Percentiles rank a stretch among this genome's conserved stretches.
These are phyloP conservation scores for Brachyrhaphis roseni DNA, from an alignment of 2,797 vertebrate genomes.

Conservation along the genomic window DNA sequence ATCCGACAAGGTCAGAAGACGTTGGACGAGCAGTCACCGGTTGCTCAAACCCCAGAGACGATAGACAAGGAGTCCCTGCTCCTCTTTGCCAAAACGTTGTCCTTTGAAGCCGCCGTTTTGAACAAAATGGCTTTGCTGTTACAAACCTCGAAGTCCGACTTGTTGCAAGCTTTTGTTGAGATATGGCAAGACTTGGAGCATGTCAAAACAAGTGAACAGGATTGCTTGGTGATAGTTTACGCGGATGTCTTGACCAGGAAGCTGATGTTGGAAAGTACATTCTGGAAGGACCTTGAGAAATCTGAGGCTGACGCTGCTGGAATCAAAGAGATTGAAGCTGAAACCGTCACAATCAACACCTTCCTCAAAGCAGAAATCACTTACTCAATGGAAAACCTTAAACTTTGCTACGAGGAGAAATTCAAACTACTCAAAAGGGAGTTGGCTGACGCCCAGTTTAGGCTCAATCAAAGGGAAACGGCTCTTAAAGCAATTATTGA, in stretches of 20 bases:
- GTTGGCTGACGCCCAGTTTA: constrained; percentile 82
- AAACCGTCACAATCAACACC: constrained; percentile 65
- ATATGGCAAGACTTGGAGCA: constrained; percentile 82
- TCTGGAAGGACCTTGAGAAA: constrained; percentile 88
- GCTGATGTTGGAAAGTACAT: constrained; percentile 87
- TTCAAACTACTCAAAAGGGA: constrained; percentile 86
- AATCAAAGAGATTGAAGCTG: constrained; percentile 44
- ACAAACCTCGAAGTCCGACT: constrained; percentile 83
- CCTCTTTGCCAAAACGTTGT: constrained; percentile 86
- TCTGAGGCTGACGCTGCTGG: constrained; percentile 67
- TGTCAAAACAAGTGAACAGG: constrained; percentile 75
- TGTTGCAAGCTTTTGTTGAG: constrained; percentile 82
- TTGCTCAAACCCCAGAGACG: constrained; percentile 40
- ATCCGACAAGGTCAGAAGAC: constrained; percentile 72
- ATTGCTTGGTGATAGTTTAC: constrained; percentile 78
- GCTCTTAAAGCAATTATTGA: constrained; percentile 84
- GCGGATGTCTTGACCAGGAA: constrained; percentile 88
- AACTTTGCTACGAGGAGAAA: constrained; percentile 85
- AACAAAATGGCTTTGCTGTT: constrained; percentile 90
- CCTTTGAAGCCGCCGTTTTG: constrained; percentile 90
- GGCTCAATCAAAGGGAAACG: constrained; percentile 85
- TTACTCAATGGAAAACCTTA: constrained; percentile 86
- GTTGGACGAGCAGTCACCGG: constrained; percentile 52
- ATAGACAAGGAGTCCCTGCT: constrained; percentile 76
- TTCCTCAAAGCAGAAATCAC: constrained; percentile 90